Conservation (phyloP, 1,140 invertebrate genomes). For the Contarinia nasturtii region DNA sequence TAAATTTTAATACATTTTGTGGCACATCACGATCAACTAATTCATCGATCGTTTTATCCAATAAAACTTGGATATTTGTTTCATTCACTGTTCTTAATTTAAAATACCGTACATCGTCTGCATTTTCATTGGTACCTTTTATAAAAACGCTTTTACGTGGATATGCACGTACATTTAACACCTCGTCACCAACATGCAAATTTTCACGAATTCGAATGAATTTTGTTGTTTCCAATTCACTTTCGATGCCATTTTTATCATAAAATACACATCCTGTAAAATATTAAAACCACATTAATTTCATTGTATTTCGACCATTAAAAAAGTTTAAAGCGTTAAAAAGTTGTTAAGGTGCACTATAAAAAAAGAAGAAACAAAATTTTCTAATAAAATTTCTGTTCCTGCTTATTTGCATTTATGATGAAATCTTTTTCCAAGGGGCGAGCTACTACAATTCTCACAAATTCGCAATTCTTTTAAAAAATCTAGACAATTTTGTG, state of each 20-base stretch:
- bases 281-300: background rate
- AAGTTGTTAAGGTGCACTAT: too few relatives aligned
- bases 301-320: too few relatives aligned
- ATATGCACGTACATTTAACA: conserved; percentile 19
- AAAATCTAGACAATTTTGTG: too few relatives aligned
- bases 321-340: too few relatives aligned
- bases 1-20: conserved; percentile 66
- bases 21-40: conserved; percentile 61
- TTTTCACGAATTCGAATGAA: conserved; percentile 22
- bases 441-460: too few relatives aligned
- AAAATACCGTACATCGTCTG: conserved; percentile 21
- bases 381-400: too few relatives aligned
- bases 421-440: too few relatives aligned
- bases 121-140: conserved; percentile 10
- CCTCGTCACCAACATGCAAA: conserved; percentile 17
- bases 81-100: conserved; percentile 29
- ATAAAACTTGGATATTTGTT: conserved; percentile 48
- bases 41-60: conserved; percentile 54
- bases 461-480: too few relatives aligned
- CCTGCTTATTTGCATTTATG: too few relatives aligned
- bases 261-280: background rate
- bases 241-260: background rate
- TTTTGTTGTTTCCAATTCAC: conserved; percentile 16
- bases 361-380: too few relatives aligned
- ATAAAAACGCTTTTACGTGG: conserved; percentile 15